Evolutionary conservation across 2,888 invertebrate genomes (phyloP), one percentile per base, ranked within the genome.

Genomic region (Drosophila ochracea): DNA sequence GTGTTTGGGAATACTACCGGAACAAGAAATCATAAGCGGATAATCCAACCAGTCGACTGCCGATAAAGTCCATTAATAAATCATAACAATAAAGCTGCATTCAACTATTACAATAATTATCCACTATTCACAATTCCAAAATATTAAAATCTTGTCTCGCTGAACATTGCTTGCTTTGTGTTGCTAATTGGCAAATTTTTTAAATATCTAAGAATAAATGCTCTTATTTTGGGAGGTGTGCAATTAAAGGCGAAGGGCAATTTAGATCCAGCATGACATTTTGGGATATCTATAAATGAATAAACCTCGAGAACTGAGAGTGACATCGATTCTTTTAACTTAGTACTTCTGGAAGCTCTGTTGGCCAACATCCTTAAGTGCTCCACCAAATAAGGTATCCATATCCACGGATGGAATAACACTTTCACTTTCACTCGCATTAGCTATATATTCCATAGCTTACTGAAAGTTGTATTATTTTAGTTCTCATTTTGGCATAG

Each of bases 1-100:
- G 49, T 33, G 73, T 88, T 1, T 87, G 86, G 86, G 76, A 78
- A 58, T 88, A 85, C 31, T 81, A n/a, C 37, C 83, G 86, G 4
- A 76, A 74, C n/a, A 80, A 61, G 25, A 90, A 85, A 41, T 85
- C 73, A 0, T 90, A 82, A 30, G 6, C 33, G 16, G 10, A 13
- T 19, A n/a, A n/a, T 53, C 13, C 7, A 33, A 53, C 19, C 19
- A 19, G 19, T 2, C 16, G 5, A 11, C 11, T 19, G 9, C 39
- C 9, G 39, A 39, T 19, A 19, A 39, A 19, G 19, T 39, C 39
- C 2, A 19, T 39, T 39, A 39, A 39, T 39, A 19, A 39, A 19
- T 41, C 6, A n/a, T 5, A 19, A 5, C 0, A 10, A 30, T 13
- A 21, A 43, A 25, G 25, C 57, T 13, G 41, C 16, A 50, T 60